phyloP scores from a whole-genome alignment of 1,140 invertebrate genomes.

The Chlorops oryzae region DNA sequence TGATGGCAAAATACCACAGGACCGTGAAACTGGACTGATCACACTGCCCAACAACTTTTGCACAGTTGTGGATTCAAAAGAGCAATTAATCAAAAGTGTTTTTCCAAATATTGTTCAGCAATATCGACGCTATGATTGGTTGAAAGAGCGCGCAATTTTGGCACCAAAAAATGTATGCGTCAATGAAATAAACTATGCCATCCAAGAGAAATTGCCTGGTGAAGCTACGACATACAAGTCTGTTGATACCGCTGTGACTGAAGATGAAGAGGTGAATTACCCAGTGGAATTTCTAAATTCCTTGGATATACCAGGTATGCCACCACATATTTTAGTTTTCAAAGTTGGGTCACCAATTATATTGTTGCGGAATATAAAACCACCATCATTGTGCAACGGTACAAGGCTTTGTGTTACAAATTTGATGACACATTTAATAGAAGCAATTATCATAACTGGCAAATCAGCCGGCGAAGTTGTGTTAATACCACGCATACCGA shows the following conservation, averaged over 20 bases:
- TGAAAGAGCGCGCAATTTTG: neutral
- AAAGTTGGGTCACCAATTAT: neutral
- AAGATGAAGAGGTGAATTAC: neutral
- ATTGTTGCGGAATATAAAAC: conserved; percentile 10
- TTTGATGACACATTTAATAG: conserved; percentile 1
- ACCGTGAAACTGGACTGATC: conserved; percentile 3
- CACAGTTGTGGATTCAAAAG: conserved; percentile 3
- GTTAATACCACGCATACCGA: conserved; percentile 45
- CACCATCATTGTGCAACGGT: conserved; percentile 12
- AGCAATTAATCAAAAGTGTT: no score
- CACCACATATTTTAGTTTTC: conserved; percentile 41
- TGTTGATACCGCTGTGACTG: conserved; percentile 7
- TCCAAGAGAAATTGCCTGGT: conserved; percentile 1
- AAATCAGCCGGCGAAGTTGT: conserved; percentile 47
- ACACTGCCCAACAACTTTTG: conserved; percentile 6
- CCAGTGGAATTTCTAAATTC: conserved; percentile 48
- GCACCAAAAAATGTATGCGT: conserved; percentile 3
- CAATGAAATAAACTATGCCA: conserved; percentile 3
- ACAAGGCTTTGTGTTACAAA: conserved; percentile 7
- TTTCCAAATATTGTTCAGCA: neutral
- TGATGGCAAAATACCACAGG: conserved; percentile 7
- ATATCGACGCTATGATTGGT: neutral
- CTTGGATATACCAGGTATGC: conserved; percentile 42
- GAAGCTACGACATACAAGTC: neutral
- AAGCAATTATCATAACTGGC: conserved; percentile 47